Evolutionary conservation across 2,888 invertebrate genomes (phyloP).

Genomic region (Dendrolimus pini): DNA sequence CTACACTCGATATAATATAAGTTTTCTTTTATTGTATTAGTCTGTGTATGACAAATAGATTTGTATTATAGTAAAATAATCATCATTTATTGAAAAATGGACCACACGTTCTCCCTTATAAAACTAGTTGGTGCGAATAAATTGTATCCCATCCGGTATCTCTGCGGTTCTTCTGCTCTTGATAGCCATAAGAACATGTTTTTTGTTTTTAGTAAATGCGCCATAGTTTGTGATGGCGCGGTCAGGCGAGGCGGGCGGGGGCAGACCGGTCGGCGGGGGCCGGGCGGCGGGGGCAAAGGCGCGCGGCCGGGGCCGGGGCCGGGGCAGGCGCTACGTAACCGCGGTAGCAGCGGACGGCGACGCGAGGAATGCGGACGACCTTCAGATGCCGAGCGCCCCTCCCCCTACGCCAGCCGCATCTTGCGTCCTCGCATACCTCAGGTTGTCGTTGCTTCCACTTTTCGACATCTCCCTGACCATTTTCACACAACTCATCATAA

Average conservation of each 20-base stretch:
- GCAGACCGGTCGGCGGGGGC: conserved; percentile 53
- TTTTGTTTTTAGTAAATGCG: conserved; percentile 71
- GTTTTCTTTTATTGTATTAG: too few species aligned
- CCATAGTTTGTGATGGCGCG: conserved; percentile 70
- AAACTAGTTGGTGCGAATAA: conserved; percentile 67
- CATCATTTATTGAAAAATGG: background rate
- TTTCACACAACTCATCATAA: conserved; percentile 42
- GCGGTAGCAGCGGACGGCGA: conserved; percentile 76
- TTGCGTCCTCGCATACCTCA: conserved; percentile 75
- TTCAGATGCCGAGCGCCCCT: conserved; percentile 75
- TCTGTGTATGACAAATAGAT: too few species aligned
- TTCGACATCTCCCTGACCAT: conserved; percentile 67
- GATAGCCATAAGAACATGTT: conserved; percentile 71
- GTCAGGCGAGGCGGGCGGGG: conserved; percentile 46
- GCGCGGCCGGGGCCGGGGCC: conserved; percentile 25
- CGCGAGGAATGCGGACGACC: conserved; percentile 76
- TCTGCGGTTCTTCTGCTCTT: conserved; percentile 63
- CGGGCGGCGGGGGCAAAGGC: conserved; percentile 25
- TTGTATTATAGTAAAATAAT: too few species aligned
- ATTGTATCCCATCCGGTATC: conserved; percentile 74
- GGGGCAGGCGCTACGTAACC: conserved; percentile 72
- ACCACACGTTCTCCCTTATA: conserved; percentile 50
- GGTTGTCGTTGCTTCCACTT: conserved; percentile 66
- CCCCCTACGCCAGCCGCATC: conserved; percentile 70
- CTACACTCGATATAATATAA: too few species aligned